Evolutionary conservation across 1,140 invertebrate species (phyloP).

Genomic region (Calephelis virginiensis): DNA sequence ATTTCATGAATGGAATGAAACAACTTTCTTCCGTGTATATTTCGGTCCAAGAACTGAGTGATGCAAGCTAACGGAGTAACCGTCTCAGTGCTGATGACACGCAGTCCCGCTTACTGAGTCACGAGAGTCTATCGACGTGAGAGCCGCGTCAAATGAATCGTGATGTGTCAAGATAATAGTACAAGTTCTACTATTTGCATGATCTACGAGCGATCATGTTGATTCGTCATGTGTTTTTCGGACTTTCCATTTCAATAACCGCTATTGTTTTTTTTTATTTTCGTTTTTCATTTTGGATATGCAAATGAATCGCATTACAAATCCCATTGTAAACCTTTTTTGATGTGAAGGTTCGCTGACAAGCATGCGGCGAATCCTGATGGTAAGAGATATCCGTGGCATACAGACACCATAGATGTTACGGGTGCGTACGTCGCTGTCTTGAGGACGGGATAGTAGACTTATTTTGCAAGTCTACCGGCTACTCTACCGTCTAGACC

Average conservation of each 20-base stretch:
- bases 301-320: too few species aligned
- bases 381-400: too few species aligned
- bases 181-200: conserved; percentile 50
- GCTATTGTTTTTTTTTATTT: not conserved
- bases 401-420: too few species aligned
- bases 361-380: too few species aligned
- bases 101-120: conserved; percentile 39
- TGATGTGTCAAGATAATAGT: conserved; percentile 58
- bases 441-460: too few species aligned
- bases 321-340: too few species aligned
- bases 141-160: conserved; percentile 50
- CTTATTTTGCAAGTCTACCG: too few species aligned
- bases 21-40: conserved; percentile 37
- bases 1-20: conserved; percentile 2
- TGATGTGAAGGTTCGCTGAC: too few species aligned
- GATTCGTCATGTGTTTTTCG: conserved; percentile 46
- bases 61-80: conserved; percentile 41
- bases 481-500: too few species aligned
- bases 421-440: too few species aligned
- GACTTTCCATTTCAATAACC: conserved; percentile 50
- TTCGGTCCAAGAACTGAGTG: conserved; percentile 34
- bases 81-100: conserved; percentile 40
- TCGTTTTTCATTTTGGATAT: not conserved
- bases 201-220: conserved; percentile 52
- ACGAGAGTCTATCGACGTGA: conserved; percentile 49